Conservation (phyloP, 2,113 vertebrate species). For the Gracilinanus agilis region DNA sequence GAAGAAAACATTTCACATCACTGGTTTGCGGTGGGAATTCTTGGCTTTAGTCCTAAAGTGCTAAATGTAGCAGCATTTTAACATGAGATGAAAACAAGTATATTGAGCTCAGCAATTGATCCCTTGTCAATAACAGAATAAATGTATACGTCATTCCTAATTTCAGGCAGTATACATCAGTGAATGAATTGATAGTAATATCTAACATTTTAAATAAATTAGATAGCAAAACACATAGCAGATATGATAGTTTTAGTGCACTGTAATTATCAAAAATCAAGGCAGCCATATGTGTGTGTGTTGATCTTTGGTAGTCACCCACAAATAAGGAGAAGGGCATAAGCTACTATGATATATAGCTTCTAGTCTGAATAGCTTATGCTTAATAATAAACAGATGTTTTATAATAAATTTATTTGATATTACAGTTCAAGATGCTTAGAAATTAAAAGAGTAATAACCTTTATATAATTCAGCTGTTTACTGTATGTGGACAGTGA, state of each 20-base stretch:
- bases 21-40: constrained; percentile 68
- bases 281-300: constrained; percentile 18
- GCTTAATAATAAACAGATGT: constrained; percentile 1
- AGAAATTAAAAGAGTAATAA: constrained; percentile 42
- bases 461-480: background rate
- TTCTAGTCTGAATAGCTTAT: background rate
- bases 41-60: constrained; percentile 65
- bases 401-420: constrained; percentile 32
- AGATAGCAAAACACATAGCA: constrained; percentile 40
- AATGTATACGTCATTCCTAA: constrained; percentile 62
- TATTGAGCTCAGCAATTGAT: constrained; percentile 36
- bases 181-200: constrained; percentile 56
- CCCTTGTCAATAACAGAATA: constrained; percentile 63
- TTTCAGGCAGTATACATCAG: constrained; percentile 68
- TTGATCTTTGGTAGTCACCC: constrained; percentile 47
- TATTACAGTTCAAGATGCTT: constrained; percentile 26
- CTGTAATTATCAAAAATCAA: constrained; percentile 15
- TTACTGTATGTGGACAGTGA: background rate
- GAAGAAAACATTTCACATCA: constrained; percentile 69
- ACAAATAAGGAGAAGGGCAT: constrained; percentile 25
- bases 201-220: constrained; percentile 67
- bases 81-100: constrained; percentile 59
- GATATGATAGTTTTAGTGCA: constrained; percentile 57
- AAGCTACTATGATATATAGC: background rate
- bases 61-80: constrained; percentile 64